Conservation (phyloP, 2,113 vertebrate species). For the Ptilorrhoa leucosticta region DNA sequence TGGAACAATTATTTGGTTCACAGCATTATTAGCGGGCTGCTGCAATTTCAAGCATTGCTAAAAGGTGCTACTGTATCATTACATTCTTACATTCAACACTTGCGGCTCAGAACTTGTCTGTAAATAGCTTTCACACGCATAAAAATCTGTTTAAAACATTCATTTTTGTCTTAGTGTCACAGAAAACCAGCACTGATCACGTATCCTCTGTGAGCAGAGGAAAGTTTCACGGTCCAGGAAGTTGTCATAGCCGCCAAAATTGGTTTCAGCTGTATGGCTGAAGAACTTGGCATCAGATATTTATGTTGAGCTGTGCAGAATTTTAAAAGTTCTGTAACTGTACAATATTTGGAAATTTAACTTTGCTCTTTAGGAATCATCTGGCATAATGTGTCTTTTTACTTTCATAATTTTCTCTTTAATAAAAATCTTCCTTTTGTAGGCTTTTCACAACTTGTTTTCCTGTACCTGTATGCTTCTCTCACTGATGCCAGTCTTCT, state of each 20-base stretch:
- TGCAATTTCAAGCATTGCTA: not conserved
- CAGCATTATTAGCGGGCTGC: not conserved
- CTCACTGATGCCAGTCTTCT: not conserved
- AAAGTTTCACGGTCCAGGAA: not conserved
- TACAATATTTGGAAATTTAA: not conserved
- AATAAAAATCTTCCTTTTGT: not conserved
- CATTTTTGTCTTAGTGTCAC: not conserved
- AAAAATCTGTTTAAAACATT: not conserved
- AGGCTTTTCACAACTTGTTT: not conserved
- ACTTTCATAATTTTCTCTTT: not conserved
- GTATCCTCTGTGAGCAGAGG: not conserved
- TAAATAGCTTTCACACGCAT: not conserved
- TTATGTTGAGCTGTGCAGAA: not conserved
- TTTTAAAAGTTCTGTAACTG: not conserved
- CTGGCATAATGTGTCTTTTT: not conserved
- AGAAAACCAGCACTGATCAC: not conserved
- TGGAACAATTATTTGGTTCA: not conserved
- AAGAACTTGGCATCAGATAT: not conserved
- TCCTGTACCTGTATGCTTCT: not conserved
- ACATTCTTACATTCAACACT: not conserved
- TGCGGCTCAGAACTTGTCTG: not conserved
- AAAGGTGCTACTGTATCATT: not conserved
- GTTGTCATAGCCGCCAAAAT: not conserved
- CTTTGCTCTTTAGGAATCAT: not conserved
- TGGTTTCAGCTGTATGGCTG: constrained; percentile 22